Conservation (phyloP, 2,888 invertebrate species). For the Urechis unicinctus region DNA sequence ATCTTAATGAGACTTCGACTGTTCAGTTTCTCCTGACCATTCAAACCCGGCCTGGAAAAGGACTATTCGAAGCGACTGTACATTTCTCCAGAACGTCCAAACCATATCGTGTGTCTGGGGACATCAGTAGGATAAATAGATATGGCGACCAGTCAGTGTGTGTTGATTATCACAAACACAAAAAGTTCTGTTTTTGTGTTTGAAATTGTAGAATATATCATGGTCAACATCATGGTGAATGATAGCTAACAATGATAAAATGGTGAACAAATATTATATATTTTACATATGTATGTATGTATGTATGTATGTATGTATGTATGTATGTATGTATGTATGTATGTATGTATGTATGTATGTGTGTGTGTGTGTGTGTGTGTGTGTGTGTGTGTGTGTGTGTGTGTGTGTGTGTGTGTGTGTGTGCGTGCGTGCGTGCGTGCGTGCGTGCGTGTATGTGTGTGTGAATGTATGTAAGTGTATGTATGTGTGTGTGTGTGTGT, state of each 20-base stretch:
- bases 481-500: no score
- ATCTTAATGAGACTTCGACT: no score
- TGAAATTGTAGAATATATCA: background rate
- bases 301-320: constrained; percentile 60
- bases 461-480: no score
- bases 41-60: constrained; percentile 63
- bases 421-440: no score
- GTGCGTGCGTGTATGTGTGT: no score
- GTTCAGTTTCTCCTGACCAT: constrained; percentile 58
- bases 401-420: no score
- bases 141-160: constrained; percentile 50
- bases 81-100: constrained; percentile 39
- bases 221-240: constrained; percentile 58
- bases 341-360: no score
- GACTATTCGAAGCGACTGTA: constrained; percentile 74
- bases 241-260: constrained; percentile 77
- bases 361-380: no score
- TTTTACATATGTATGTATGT: constrained; percentile 64
- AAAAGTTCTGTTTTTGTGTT: constrained; percentile 39
- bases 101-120: constrained; percentile 58
- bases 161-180: constrained; percentile 31
- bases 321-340: no score
- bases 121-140: constrained; percentile 52
- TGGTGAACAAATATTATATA: no score
- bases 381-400: no score